A percentile compares a stretch with the other conserved stretches of the same genome.
Conservation (phyloP, 2,888 invertebrate genomes). For the Zygogramma bicolorata region DNA sequence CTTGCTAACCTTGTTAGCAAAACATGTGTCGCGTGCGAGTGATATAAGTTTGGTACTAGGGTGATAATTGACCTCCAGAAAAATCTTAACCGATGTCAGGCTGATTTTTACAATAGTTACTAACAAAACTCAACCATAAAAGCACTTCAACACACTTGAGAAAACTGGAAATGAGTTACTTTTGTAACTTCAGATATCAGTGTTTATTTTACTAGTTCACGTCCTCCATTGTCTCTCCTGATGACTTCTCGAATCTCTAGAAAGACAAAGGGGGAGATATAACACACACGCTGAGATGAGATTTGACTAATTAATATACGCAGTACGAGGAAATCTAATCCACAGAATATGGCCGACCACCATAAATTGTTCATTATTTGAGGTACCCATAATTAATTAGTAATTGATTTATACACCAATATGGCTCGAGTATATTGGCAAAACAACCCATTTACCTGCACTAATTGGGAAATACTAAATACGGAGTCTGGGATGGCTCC, state of each 20-base stretch:
- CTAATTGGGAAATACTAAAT: not conserved
- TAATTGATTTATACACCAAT: not conserved
- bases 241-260: not conserved
- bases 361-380: not conserved
- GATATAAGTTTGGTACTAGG: too few relatives aligned
- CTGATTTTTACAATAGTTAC: too few relatives aligned
- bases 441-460: not conserved
- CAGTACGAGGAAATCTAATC: not conserved
- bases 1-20: too few relatives aligned
- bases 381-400: not conserved
- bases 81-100: too few relatives aligned
- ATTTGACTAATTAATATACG: not conserved
- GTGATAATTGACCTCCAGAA: too few relatives aligned
- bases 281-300: not conserved
- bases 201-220: too few relatives aligned
- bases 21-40: too few relatives aligned
- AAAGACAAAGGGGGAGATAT: too few relatives aligned
- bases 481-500: not conserved
- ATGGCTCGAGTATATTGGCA: not conserved
- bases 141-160: too few relatives aligned
- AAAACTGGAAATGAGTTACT: too few relatives aligned
- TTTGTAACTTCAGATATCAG: too few relatives aligned
- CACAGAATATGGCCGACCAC: not conserved
- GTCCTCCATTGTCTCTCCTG: not conserved
- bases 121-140: too few relatives aligned